Evolutionary conservation across 2,888 invertebrate species (phyloP).

Genomic region (Lycia hirtaria): DNA sequence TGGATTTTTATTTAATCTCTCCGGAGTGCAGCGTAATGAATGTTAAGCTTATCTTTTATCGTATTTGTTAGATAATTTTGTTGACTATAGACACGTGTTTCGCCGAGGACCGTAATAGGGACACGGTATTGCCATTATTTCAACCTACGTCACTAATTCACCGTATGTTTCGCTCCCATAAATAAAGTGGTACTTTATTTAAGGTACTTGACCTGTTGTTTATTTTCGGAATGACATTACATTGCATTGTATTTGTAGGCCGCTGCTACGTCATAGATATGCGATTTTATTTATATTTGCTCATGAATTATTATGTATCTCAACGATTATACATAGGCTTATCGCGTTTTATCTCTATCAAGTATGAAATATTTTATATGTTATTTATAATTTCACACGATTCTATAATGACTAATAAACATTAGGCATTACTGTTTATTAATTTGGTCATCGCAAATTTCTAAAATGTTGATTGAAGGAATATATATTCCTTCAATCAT

Average conservation of each 20-base stretch:
- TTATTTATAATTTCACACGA: neutral
- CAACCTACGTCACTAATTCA: constrained; percentile 33
- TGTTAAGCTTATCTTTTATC: constrained; percentile 70
- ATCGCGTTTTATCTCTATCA: no score
- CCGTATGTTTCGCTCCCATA: constrained; percentile 5
- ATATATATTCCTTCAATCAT: no score
- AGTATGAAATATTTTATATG: no score
- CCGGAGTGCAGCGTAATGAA: constrained; percentile 46
- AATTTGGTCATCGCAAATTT: no score
- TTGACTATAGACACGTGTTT: constrained; percentile 47
- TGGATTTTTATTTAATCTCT: constrained; percentile 32
- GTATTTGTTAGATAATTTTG: constrained; percentile 50
- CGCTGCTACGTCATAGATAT: constrained; percentile 2
- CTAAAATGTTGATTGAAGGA: no score
- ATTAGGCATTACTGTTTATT: neutral
- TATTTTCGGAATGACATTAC: constrained; percentile 8
- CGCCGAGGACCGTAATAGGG: constrained; percentile 38
- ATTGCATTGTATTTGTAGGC: neutral
- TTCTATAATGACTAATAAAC: neutral
- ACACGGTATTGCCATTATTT: constrained; percentile 55
- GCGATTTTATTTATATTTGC: neutral
- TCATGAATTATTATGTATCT: neutral
- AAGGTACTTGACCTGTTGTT: neutral
- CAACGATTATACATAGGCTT: neutral
- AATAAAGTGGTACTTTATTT: constrained; percentile 14